Evolutionary conservation across 2,888 invertebrate genomes (phyloP), one percentile per base, ranked within the genome.

Genomic region (Onchidella celtica): DNA sequence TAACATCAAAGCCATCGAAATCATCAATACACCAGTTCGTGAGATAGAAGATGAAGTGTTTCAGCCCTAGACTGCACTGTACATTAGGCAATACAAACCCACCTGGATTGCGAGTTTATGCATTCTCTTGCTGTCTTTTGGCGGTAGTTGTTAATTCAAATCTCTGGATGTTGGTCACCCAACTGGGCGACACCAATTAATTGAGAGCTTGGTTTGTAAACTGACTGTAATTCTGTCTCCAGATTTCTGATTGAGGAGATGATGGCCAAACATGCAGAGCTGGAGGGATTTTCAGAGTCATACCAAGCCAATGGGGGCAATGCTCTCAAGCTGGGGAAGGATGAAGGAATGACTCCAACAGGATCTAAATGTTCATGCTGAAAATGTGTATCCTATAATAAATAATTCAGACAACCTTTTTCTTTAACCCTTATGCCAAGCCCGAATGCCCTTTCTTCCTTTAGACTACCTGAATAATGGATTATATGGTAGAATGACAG

Each of bases 161-260:
- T 4, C 24, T 3, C 24, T 59, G 59, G n/a, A 6, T n/a, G 9
- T n/a, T 59, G 59, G 24, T n/a, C n/a, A n/a, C n/a, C n/a, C n/a
- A n/a, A n/a, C n/a, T n/a, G n/a, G n/a, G n/a, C n/a, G n/a, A n/a
- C n/a, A n/a, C n/a, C n/a, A n/a, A n/a, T n/a, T n/a, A n/a, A n/a
- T n/a, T n/a, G n/a, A n/a, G n/a, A n/a, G n/a, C n/a, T n/a, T n/a
- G n/a, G n/a, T n/a, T n/a, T n/a, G n/a, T n/a, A n/a, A n/a, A n/a
- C n/a, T n/a, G n/a, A n/a, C n/a, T n/a, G n/a, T n/a, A n/a, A n/a
- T 2, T 47, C 73, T 68, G 27, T 40, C 74, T 87, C 6, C 83
- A 91, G 91, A 69, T 91, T 89, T 86, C 82, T 91, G 14, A 85
- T 90, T 32, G 91, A 90, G 69, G 91, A 90, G 75, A 90, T 91